These are phyloP conservation scores for Crax fasciolata DNA, from an alignment of 2,797 vertebrate species.

Conservation along the genomic window DNA sequence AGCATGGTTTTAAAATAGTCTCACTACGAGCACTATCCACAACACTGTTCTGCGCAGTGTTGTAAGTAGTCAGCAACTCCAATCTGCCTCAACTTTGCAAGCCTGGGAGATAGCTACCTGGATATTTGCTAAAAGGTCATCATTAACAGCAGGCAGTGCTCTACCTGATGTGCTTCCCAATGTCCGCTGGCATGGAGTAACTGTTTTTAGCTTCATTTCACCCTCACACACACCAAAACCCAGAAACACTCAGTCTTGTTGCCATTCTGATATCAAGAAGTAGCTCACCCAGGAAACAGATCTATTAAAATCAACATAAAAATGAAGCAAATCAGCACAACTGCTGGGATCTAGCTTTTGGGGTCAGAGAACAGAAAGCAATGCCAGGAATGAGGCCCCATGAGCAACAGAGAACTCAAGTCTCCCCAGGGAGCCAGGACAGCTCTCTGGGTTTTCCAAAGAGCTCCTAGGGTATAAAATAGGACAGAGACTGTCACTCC, in stretches of 20 bases:
- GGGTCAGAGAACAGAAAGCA: neutral
- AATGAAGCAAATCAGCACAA: neutral
- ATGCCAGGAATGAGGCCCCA: neutral
- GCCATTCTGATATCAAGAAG: constrained; percentile 9
- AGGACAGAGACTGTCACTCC: neutral
- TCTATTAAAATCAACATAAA: constrained; percentile 3
- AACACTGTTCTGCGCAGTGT: neutral
- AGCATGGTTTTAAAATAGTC: constrained; percentile 8
- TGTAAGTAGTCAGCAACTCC: neutral
- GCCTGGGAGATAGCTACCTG: neutral
- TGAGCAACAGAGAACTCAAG: neutral
- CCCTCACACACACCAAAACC: neutral
- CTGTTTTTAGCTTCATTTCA: neutral
- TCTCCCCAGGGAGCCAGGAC: neutral
- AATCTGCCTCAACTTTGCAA: neutral
- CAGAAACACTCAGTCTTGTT: neutral
- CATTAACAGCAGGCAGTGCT: neutral
- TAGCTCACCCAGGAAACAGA: neutral
- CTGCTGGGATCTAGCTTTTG: constrained; percentile 8
- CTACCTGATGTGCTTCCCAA: neutral
- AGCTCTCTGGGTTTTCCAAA: neutral
- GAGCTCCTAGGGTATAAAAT: neutral
- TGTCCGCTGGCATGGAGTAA: neutral
- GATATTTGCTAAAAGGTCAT: neutral
- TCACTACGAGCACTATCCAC: neutral